A percentile compares a stretch with the other conserved stretches of the same genome.
Conservation (phyloP, 2,888 invertebrate species). For the Noctua janthina region DNA sequence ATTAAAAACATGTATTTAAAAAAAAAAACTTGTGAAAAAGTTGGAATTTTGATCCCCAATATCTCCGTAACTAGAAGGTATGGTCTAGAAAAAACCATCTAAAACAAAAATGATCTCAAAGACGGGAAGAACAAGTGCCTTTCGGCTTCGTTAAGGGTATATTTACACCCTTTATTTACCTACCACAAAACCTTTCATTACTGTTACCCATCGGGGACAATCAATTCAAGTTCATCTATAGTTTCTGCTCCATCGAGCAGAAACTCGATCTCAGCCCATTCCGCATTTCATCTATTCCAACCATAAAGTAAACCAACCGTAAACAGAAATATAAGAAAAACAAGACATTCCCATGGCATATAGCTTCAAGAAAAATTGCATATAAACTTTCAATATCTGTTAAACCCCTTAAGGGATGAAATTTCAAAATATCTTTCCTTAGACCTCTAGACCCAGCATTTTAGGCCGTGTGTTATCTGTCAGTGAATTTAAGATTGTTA, state of each 20-base stretch:
- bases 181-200: neutral
- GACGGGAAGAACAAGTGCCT: too few species aligned
- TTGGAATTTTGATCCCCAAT: too few species aligned
- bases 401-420: neutral
- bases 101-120: too few species aligned
- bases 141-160: too few species aligned
- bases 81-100: too few species aligned
- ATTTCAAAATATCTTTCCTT: neutral
- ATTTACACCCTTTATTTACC: neutral
- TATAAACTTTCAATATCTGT: neutral
- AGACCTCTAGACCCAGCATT: too few species aligned
- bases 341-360: neutral
- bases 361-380: neutral
- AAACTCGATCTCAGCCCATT: conserved; percentile 18
- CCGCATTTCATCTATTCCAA: neutral
- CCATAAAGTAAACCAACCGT: neutral
- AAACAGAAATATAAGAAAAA: neutral
- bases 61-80: too few species aligned
- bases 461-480: too few species aligned
- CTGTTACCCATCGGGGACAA: neutral
- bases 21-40: too few species aligned
- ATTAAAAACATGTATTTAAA: too few species aligned
- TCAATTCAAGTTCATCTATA: neutral
- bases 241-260: conserved; percentile 32
- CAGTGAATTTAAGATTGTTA: too few species aligned